Evolutionary conservation across 1,140 invertebrate genomes (phyloP).

Genomic region (Meloidogyne hapla): DNA sequence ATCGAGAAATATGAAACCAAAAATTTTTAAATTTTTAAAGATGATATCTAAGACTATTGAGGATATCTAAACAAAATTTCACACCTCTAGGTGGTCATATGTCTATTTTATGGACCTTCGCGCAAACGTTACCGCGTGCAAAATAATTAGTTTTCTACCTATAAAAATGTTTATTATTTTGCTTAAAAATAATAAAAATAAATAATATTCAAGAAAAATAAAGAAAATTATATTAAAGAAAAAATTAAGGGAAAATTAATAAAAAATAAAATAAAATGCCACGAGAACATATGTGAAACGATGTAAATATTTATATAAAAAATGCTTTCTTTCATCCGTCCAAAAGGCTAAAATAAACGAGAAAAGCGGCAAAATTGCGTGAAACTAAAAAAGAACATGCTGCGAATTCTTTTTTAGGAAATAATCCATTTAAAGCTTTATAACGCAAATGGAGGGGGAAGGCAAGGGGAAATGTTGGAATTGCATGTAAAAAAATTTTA

Average conservation of each 20-base stretch:
- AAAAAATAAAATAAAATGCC: not conserved
- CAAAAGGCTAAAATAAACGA: not conserved
- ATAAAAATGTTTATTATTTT: not conserved
- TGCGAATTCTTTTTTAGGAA: not conserved
- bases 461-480: not conserved
- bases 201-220: not conserved
- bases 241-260: not conserved
- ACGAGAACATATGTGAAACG: not conserved
- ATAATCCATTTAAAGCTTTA: constrained; percentile 6
- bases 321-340: not conserved
- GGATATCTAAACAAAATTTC: not conserved
- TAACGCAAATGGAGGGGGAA: not conserved
- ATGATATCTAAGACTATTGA: too few relatives aligned
- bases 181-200: not conserved
- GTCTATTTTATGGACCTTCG: not conserved
- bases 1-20: not conserved
- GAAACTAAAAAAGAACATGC: not conserved
- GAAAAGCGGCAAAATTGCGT: not conserved
- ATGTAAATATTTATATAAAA: not conserved
- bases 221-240: not conserved
- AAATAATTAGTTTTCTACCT: not conserved
- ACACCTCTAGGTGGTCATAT: not conserved
- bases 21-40: not conserved
- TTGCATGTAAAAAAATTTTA: not conserved
- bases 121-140: not conserved